Percentiles rank a stretch among this genome's conserved stretches.
phyloP scores from a whole-genome alignment of 2,113 vertebrate genomes.

The Drymodes brunneopygia region DNA sequence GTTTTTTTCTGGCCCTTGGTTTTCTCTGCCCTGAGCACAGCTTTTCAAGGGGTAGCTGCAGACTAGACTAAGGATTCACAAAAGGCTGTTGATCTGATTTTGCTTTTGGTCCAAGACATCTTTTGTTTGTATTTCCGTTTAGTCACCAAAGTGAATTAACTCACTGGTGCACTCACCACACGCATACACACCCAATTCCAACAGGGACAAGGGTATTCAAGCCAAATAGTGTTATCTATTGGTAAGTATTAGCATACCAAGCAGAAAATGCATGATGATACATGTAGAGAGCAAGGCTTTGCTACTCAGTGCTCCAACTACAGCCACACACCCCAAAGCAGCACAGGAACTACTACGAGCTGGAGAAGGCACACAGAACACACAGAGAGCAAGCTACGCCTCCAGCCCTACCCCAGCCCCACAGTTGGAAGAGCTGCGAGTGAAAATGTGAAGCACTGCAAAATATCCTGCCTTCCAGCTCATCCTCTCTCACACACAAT shows the following conservation, averaged over 20 bases:
- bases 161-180: not conserved
- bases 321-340: not conserved
- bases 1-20: not conserved
- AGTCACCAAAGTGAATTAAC: not conserved
- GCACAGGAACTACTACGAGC: not conserved
- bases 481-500: not conserved
- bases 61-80: not conserved
- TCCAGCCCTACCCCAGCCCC: not conserved
- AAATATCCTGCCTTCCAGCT: not conserved
- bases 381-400: not conserved
- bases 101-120: not conserved
- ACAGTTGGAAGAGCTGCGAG: not conserved
- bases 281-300: not conserved
- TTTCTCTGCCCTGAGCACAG: not conserved
- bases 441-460: not conserved
- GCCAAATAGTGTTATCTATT: not conserved
- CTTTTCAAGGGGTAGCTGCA: not conserved
- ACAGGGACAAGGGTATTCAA: not conserved
- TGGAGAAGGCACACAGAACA: not conserved
- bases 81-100: constrained; percentile 2
- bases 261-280: not conserved
- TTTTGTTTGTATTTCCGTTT: not conserved
- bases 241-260: not conserved
- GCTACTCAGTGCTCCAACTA: not conserved
- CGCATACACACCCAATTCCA: not conserved